phyloP scores from a whole-genome alignment of 2,797 vertebrate genomes.

The Rhinophrynus dorsalis region DNA sequence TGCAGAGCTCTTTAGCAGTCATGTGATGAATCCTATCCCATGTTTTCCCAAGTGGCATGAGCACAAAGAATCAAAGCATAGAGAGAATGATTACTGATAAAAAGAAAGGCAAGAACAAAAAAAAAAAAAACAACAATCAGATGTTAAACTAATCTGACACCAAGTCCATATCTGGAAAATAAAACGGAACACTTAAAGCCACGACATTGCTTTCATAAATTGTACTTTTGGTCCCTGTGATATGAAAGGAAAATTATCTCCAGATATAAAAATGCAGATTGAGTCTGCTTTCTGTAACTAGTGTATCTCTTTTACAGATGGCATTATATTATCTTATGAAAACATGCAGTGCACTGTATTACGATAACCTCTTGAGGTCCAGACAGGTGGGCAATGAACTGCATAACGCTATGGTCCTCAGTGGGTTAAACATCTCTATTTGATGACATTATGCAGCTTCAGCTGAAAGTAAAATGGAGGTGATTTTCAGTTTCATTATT shows the following conservation, averaged over 20 bases:
- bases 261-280: slow-evolving; percentile 23
- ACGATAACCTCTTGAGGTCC: no score
- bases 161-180: slow-evolving; percentile 28
- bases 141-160: slow-evolving; percentile 32
- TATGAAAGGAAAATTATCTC: slow-evolving; percentile 41
- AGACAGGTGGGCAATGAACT: no score
- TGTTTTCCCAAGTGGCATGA: slow-evolving; percentile 24
- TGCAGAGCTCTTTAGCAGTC: slow-evolving; percentile 32
- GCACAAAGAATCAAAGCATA: slow-evolving; percentile 38
- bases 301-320: slow-evolving; percentile 18
- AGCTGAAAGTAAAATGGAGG: slow-evolving; percentile 10
- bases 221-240: slow-evolving; percentile 29
- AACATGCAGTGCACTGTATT: not conserved
- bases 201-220: slow-evolving; percentile 36
- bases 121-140: no score
- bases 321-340: slow-evolving; percentile 25
- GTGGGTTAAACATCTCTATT: slow-evolving; percentile 27
- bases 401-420: no score
- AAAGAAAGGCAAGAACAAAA: no score
- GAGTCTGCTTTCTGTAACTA: slow-evolving; percentile 10
- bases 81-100: slow-evolving; percentile 23
- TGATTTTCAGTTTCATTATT: not conserved
- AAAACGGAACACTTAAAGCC: slow-evolving; percentile 27
- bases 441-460: slow-evolving; percentile 20
- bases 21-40: slow-evolving; percentile 21